Evolutionary conservation across 2,797 vertebrate species (phyloP).

Genomic region (Eleutherodactylus coqui): DNA sequence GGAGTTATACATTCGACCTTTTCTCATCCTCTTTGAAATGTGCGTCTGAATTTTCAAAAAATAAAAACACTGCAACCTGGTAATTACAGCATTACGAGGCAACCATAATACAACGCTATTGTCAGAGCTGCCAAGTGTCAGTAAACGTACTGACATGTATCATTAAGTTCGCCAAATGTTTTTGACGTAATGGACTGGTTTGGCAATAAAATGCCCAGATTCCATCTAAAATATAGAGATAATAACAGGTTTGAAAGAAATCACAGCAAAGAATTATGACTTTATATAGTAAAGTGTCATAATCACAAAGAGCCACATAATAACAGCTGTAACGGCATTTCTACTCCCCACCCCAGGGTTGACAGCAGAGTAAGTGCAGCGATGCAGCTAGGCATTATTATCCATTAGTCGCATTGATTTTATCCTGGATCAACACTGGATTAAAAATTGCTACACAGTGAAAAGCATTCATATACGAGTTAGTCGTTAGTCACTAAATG

Average conservation of each 20-base stretch:
- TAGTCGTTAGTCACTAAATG: not conserved
- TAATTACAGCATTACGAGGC: not conserved
- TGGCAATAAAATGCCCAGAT: conserved; percentile 3
- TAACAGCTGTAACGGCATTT: not conserved
- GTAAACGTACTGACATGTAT: not conserved
- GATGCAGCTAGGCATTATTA: not conserved
- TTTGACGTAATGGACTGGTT: not conserved
- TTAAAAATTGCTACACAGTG: not conserved
- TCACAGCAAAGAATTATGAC: conserved; percentile 4
- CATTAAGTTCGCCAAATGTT: not conserved
- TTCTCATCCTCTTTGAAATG: not conserved
- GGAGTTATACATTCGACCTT: not conserved
- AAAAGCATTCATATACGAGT: too few species aligned
- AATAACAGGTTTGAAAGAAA: not conserved
- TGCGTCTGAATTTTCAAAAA: not conserved
- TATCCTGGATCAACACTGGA: not conserved
- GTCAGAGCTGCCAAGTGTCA: not conserved
- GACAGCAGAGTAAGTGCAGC: not conserved
- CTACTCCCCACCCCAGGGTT: not conserved
- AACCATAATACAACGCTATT: not conserved
- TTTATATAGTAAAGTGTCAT: conserved; percentile 41
- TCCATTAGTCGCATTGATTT: conserved; percentile 8
- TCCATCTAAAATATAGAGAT: not conserved
- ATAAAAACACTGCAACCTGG: not conserved
- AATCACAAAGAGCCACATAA: not conserved